A percentile compares a stretch with the other conserved stretches of the same genome.
Conservation (phyloP, 35 echinoderm and acorn worm species). For the Ophioderma brevispina region DNA sequence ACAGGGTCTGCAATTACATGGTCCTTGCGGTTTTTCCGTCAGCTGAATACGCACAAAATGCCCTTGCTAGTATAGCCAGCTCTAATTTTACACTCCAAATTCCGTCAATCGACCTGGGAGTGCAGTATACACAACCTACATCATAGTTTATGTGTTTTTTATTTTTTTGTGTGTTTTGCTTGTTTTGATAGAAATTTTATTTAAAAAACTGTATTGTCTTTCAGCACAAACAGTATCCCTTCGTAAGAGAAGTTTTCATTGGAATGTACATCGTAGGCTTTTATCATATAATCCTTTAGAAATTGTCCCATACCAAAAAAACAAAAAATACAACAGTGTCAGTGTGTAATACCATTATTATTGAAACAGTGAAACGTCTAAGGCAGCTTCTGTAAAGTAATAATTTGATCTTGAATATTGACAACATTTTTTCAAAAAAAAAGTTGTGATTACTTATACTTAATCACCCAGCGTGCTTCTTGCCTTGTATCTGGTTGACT, state of each 20-base stretch:
- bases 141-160: not conserved
- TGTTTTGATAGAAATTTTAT: constrained; percentile 6
- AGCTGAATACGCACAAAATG: constrained; percentile 58
- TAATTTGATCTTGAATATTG: too few species aligned
- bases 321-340: too few species aligned
- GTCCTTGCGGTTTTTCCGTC: constrained; percentile 61
- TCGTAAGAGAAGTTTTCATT: not conserved
- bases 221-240: constrained; percentile 9
- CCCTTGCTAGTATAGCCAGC: constrained; percentile 54
- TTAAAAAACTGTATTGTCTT: constrained; percentile 6
- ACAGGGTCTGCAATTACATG: constrained; percentile 69
- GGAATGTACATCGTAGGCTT: not conserved
- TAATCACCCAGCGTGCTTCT: too few species aligned
- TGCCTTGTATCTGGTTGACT: too few species aligned
- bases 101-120: constrained; percentile 24
- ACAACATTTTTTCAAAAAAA: too few species aligned
- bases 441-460: too few species aligned
- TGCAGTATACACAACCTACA: not conserved
- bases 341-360: too few species aligned
- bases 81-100: constrained; percentile 56
- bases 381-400: too few species aligned
- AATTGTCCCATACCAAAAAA: too few species aligned
- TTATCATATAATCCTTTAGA: not conserved
- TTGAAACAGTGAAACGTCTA: too few species aligned
- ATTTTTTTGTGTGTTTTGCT: not conserved